These are phyloP conservation scores for Uloborus diversus DNA, from an alignment of 1,140 invertebrate genomes.

Conservation along the genomic window DNA sequence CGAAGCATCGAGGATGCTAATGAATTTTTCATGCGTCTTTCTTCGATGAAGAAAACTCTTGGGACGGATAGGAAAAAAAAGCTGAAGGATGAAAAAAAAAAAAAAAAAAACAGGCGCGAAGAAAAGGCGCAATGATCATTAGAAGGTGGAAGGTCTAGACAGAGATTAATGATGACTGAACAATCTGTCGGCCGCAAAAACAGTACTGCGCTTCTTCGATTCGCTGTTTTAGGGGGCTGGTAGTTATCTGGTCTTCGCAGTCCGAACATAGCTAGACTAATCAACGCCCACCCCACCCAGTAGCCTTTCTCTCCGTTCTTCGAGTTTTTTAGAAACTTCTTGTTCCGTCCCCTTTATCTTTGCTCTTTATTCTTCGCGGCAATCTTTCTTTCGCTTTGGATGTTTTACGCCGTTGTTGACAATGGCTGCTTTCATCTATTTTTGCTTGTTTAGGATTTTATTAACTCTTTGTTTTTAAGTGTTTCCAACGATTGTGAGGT, in stretches of 20 bases:
- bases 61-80: not conserved
- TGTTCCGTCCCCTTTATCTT: too few relatives aligned
- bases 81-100: not conserved
- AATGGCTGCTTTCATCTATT: too few relatives aligned
- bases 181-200: slow-evolving; percentile 51
- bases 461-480: too few relatives aligned
- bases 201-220: slow-evolving; percentile 29
- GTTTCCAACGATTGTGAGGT: too few relatives aligned
- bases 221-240: slow-evolving; percentile 30
- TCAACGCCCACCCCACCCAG: slow-evolving; percentile 33
- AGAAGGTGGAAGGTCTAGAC: slow-evolving; percentile 43
- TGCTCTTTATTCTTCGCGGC: too few relatives aligned
- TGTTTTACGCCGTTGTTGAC: too few relatives aligned
- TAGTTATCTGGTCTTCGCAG: slow-evolving; percentile 54
- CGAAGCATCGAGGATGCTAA: slow-evolving; percentile 28
- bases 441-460: too few relatives aligned
- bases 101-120: slow-evolving; percentile 35
- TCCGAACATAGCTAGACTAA: slow-evolving; percentile 47
- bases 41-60: slow-evolving; percentile 26
- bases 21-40: slow-evolving; percentile 50
- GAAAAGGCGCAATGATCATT: slow-evolving; percentile 49
- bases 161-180: slow-evolving; percentile 46
- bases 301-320: too few relatives aligned
- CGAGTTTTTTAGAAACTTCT: too few relatives aligned
- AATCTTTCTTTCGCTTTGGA: too few relatives aligned